Evolutionary conservation across 2,113 vertebrate genomes (phyloP).

Genomic region (Muntiacus muntjak): DNA sequence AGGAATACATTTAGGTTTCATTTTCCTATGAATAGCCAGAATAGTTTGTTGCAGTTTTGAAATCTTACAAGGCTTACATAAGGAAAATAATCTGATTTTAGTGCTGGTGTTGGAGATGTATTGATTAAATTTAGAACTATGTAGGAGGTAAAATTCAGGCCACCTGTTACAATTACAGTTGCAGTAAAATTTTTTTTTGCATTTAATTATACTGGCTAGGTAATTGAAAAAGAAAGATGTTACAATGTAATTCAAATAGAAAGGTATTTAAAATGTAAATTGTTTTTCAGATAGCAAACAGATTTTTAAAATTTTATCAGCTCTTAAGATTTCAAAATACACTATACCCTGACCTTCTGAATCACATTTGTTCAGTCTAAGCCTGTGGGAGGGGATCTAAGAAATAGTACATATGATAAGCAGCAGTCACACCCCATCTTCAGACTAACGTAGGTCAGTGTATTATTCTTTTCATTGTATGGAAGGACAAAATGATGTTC

Average conservation of each 20-base stretch:
- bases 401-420: not conserved
- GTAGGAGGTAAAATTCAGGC: conserved; percentile 33
- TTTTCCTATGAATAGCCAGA: conserved; percentile 21
- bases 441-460: not conserved
- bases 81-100: conserved; percentile 38
- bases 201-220: not conserved
- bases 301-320: not conserved
- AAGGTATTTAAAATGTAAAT: not conserved
- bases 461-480: not conserved
- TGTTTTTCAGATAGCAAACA: not conserved
- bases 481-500: not conserved
- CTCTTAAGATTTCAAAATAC: not conserved
- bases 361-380: not conserved
- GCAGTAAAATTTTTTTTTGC: not conserved
- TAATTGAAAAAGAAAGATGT: not conserved
- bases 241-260: not conserved
- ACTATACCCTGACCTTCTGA: not conserved
- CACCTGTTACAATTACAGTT: conserved; percentile 5
- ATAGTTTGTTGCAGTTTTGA: conserved; percentile 4
- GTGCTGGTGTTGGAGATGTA: not conserved
- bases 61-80: conserved; percentile 7
- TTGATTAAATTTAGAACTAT: conserved; percentile 43
- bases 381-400: not conserved
- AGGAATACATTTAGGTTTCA: conserved; percentile 26
- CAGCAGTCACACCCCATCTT: not conserved